A percentile compares a stretch with the other conserved stretches of the same genome.
phyloP scores from a whole-genome alignment of 2,888 invertebrate genomes.

The Rutpela maculata region DNA sequence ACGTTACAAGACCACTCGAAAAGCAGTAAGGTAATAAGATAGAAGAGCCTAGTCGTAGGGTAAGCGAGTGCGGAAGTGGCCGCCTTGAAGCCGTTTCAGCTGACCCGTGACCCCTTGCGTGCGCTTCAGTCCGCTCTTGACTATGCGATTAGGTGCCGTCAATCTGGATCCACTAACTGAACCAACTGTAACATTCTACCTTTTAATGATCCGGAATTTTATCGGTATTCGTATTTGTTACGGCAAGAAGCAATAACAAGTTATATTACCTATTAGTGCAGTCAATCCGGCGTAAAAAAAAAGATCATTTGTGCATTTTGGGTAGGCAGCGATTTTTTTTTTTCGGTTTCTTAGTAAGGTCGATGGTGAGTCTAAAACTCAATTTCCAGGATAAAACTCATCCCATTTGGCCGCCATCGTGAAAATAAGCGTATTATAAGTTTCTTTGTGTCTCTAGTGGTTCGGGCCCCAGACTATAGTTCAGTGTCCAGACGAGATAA shows the following conservation, averaged over 20 bases:
- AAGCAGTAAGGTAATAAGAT: conserved; percentile 46
- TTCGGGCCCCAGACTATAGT: too few species aligned
- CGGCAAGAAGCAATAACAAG: not conserved
- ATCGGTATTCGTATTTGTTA: conserved; percentile 14
- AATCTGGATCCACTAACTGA: conserved; percentile 54
- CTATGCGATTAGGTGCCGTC: conserved; percentile 58
- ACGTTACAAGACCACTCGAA: conserved; percentile 25
- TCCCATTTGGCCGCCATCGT: too few species aligned
- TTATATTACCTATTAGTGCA: not conserved
- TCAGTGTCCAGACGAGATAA: too few species aligned
- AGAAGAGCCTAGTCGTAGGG: conserved; percentile 49
- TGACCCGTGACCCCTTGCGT: conserved; percentile 62
- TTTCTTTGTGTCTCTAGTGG: too few species aligned
- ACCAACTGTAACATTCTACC: conserved; percentile 37
- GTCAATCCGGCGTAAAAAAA: too few species aligned
- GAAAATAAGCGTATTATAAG: too few species aligned
- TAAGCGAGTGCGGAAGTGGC: conserved; percentile 55
- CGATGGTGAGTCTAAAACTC: too few species aligned
- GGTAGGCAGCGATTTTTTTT: too few species aligned
- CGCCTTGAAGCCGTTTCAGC: conserved; percentile 44
- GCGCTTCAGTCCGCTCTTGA: conserved; percentile 58
- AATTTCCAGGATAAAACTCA: too few species aligned
- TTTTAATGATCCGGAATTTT: conserved; percentile 32
- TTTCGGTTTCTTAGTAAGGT: too few species aligned
- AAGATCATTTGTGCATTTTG: too few species aligned